Conservation (phyloP, 1,140 invertebrate genomes). For the Pachypsylla venusta region DNA sequence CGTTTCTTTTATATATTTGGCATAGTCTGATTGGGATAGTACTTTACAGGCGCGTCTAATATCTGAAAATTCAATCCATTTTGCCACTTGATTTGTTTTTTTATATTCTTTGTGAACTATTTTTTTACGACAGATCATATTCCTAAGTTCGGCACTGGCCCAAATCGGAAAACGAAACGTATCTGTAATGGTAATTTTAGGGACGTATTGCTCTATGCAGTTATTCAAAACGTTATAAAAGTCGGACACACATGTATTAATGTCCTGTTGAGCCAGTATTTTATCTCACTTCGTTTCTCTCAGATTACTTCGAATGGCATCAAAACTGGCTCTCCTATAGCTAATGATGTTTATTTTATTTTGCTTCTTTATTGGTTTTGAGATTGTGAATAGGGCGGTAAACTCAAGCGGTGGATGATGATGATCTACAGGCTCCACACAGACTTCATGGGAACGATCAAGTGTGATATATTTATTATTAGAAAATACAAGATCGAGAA, state of each 20-base stretch:
- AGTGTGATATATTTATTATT: not conserved
- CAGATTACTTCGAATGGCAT: not conserved
- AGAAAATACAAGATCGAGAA: not conserved
- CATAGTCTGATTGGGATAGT: not conserved
- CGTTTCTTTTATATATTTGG: not conserved
- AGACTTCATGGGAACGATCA: not conserved
- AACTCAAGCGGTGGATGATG: not conserved
- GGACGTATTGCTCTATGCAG: not conserved
- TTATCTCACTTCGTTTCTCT: not conserved
- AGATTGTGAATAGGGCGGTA: not conserved
- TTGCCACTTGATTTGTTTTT: not conserved
- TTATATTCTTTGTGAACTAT: not conserved
- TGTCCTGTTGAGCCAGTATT: not conserved
- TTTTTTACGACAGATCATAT: not conserved
- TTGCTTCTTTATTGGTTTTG: not conserved
- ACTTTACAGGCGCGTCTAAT: not conserved
- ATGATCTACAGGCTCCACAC: not conserved
- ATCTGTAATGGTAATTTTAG: not conserved
- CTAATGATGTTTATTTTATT: not conserved
- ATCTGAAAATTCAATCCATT: slow-evolving; percentile 1
- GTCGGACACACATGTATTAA: not conserved
- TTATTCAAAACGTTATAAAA: not conserved
- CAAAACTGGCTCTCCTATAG: not conserved
- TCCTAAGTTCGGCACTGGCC: not conserved
- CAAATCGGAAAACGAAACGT: not conserved